Percentiles rank a stretch among this genome's conserved stretches.
Evolutionary conservation across 2,888 invertebrate genomes (phyloP).

Genomic region (Polydrusus pterygomalis): DNA sequence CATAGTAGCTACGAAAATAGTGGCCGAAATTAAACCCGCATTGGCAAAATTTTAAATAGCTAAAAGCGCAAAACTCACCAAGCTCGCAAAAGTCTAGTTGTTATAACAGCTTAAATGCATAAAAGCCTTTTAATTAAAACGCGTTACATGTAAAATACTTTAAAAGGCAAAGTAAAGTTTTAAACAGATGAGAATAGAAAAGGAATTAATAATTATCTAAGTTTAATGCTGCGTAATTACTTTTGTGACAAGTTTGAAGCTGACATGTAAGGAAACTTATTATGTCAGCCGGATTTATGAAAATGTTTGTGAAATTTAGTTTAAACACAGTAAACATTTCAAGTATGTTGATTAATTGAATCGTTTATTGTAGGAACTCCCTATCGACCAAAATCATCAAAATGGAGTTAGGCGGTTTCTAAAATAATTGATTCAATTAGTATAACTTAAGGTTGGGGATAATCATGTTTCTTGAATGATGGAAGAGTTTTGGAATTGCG

Average conservation of each 20-base stretch:
- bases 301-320: no score
- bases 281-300: neutral
- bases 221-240: constrained; percentile 13
- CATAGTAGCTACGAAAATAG: neutral
- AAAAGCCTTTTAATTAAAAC: constrained; percentile 43
- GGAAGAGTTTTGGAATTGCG: no score
- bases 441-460: no score
- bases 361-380: no score
- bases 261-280: neutral
- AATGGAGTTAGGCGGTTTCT: no score
- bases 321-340: no score
- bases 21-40: neutral
- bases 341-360: no score
- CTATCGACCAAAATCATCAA: no score
- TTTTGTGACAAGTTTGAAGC: constrained; percentile 3
- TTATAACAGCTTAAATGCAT: constrained; percentile 45
- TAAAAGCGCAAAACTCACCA: constrained; percentile 1
- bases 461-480: no score
- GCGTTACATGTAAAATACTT: constrained; percentile 29
- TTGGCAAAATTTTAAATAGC: neutral
- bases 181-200: constrained; percentile 32
- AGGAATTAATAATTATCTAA: constrained; percentile 29
- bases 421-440: no score
- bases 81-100: constrained; percentile 38
- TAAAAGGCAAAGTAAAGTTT: constrained; percentile 30